A percentile compares a stretch with the other conserved stretches of the same genome.
phyloP scores from a whole-genome alignment of 2,113 vertebrate genomes.

The Microcebus tavaratra region DNA sequence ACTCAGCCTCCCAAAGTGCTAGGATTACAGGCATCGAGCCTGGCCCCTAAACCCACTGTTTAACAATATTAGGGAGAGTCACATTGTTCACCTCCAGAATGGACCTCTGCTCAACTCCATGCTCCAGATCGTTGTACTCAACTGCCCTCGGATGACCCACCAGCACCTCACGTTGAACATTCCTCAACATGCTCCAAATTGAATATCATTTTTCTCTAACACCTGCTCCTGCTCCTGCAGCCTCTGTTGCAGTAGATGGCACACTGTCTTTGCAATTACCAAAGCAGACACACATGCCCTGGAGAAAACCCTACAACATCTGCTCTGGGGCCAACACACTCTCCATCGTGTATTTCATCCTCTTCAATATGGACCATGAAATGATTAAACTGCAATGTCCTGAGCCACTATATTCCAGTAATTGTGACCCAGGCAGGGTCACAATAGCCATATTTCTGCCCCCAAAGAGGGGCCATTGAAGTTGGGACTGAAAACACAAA shows the following conservation, averaged over 20 bases:
- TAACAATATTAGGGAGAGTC: neutral
- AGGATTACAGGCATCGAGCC: neutral
- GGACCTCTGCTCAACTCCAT: neutral
- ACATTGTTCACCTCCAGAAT: neutral
- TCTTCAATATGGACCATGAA: neutral
- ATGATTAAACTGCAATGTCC: neutral
- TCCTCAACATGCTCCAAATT: neutral
- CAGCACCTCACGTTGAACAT: neutral
- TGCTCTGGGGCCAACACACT: too few relatives aligned
- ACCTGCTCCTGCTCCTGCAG: neutral
- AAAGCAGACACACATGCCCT: neutral
- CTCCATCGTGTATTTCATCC: fast-evolving
- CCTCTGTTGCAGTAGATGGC: neutral
- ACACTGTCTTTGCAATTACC: neutral
- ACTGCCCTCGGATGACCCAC: fast-evolving
- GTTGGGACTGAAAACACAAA: neutral
- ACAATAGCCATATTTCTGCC: neutral
- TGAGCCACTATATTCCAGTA: neutral
- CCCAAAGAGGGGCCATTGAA: neutral
- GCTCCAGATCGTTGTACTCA: neutral
- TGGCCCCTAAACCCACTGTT: too few relatives aligned
- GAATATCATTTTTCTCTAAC: fast-evolving
- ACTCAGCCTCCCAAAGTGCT: neutral
- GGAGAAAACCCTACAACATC: neutral
- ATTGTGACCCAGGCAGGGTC: neutral